phyloP scores from a whole-genome alignment of 2,888 invertebrate genomes.

The Alloplasta piceator region DNA sequence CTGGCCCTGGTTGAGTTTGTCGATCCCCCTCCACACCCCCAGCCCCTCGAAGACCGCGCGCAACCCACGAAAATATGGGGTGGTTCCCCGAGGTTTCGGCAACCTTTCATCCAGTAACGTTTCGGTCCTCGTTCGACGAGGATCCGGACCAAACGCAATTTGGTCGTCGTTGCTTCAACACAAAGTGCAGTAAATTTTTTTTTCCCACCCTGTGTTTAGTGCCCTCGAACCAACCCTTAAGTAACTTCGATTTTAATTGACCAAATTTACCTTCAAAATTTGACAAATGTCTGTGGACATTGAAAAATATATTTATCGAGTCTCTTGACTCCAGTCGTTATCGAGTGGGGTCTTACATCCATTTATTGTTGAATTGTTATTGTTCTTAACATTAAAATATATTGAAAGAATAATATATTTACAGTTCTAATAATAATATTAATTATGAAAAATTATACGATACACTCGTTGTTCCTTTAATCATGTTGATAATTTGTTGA shows the following conservation, averaged over 20 bases:
- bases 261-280: constrained; percentile 5
- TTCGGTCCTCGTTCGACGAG: constrained; percentile 46
- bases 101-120: constrained; percentile 68
- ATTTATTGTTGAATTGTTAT: constrained; percentile 9
- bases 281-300: constrained; percentile 59
- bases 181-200: not conserved
- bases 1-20: constrained; percentile 30
- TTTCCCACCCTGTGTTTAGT: not conserved
- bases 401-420: no score
- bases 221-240: not conserved
- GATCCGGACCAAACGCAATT: constrained; percentile 20
- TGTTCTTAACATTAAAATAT: not conserved
- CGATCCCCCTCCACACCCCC: constrained; percentile 48
- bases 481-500: constrained; percentile 2
- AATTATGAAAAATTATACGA: not conserved
- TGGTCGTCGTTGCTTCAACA: not conserved
- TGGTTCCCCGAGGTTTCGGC: constrained; percentile 75
- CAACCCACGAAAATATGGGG: constrained; percentile 74
- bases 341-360: not conserved
- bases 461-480: not conserved
- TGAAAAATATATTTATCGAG: constrained; percentile 59
- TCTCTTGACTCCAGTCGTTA: constrained; percentile 50
- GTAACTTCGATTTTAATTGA: not conserved
- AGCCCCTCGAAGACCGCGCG: constrained; percentile 57
- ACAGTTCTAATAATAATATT: no score